phyloP scores from a whole-genome alignment of 92 coral and sea anemone species.

The Parazoanthus atlanticus region DNA sequence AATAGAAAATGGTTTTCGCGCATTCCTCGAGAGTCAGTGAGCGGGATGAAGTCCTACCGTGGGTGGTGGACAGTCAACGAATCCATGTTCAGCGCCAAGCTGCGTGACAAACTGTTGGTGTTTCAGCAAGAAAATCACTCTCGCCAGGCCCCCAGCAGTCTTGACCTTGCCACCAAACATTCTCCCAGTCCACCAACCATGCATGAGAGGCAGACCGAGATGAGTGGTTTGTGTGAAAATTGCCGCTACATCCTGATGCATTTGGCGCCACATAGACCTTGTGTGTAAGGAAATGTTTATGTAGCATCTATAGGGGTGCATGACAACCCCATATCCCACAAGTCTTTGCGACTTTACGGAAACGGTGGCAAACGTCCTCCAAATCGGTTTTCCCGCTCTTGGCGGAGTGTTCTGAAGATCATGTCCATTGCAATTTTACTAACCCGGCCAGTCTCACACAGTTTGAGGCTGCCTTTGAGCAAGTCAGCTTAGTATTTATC shows the following conservation, averaged over 20 bases:
- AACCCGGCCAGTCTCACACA: too few relatives aligned
- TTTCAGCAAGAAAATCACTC: slow-evolving; percentile 13
- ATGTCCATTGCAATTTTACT: too few relatives aligned
- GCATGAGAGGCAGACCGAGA: slow-evolving; percentile 5
- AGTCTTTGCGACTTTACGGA: too few relatives aligned
- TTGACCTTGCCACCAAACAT: not conserved
- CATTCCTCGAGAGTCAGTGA: slow-evolving; percentile 21
- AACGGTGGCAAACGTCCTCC: too few relatives aligned
- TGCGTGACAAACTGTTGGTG: not conserved
- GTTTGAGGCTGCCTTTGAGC: too few relatives aligned
- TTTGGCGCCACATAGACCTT: not conserved
- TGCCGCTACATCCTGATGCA: not conserved
- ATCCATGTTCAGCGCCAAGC: not conserved
- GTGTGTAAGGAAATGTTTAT: not conserved
- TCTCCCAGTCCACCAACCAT: not conserved
- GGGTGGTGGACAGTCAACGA: slow-evolving; percentile 35
- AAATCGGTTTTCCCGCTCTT: too few relatives aligned
- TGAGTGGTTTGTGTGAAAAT: not conserved
- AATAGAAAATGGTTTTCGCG: slow-evolving; percentile 21
- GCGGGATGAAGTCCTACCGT: slow-evolving; percentile 27
- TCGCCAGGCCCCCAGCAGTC: not conserved
- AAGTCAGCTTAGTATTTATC: too few relatives aligned
- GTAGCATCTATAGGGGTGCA: not conserved
- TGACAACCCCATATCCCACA: too few relatives aligned
- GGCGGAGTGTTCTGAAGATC: too few relatives aligned